These are phyloP conservation scores for Agraylea sexmaculata DNA, from an alignment of 1,140 invertebrate species.

Conservation along the genomic window DNA sequence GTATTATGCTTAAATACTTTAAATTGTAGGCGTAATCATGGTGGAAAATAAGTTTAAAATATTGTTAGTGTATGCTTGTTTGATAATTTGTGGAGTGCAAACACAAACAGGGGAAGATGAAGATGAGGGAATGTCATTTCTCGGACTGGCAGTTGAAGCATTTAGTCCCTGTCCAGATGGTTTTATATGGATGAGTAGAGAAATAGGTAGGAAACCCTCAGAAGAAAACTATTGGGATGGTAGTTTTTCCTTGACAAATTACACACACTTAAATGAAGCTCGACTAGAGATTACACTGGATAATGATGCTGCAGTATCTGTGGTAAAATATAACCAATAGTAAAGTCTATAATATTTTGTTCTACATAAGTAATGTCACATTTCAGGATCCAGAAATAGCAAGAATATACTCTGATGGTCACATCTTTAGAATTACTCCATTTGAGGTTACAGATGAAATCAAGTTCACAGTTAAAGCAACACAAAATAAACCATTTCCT, in stretches of 20 bases:
- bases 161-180: conserved; percentile 12
- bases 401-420: conserved; percentile 8
- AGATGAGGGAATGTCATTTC: conserved; percentile 3
- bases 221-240: conserved; percentile 16
- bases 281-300: conserved; percentile 6
- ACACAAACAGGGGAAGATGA: no score
- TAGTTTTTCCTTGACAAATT: conserved; percentile 5
- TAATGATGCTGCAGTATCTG: conserved; percentile 7
- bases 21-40: no score
- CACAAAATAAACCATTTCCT: conserved; percentile 6
- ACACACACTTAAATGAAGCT: conserved; percentile 8
- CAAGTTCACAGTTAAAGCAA: conserved; percentile 9
- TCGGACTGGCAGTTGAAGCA: conserved; percentile 10
- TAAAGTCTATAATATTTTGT: background rate
- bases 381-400: conserved; percentile 12
- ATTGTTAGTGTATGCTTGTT: no score
- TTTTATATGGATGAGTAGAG: conserved; percentile 11
- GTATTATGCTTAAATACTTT: no score
- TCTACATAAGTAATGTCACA: background rate
- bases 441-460: conserved; percentile 4
- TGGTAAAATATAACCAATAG: no score
- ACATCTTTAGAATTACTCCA: conserved; percentile 5
- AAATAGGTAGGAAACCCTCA: conserved; percentile 12
- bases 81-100: no score
- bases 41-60: no score